Conservation (phyloP, 1,140 invertebrate species). For the Heliconius hermathena region DNA sequence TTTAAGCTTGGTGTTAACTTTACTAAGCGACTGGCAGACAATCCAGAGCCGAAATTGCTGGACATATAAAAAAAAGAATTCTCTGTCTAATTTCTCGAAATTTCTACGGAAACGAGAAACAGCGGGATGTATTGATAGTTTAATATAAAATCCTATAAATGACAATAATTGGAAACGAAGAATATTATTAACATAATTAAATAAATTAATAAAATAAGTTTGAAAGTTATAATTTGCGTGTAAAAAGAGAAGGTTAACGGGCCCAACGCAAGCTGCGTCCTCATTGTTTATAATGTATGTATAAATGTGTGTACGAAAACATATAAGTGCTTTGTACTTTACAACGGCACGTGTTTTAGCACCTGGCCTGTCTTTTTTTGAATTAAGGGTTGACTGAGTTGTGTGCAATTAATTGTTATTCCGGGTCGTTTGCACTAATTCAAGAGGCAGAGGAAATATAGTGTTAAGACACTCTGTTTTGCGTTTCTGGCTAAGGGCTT, state of each 20-base stretch:
- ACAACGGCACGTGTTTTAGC: slow-evolving; percentile 33
- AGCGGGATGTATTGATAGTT: no score
- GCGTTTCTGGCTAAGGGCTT: no score
- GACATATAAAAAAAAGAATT: no score
- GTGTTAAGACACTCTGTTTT: no score
- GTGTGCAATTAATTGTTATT: slow-evolving; percentile 17
- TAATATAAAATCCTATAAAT: no score
- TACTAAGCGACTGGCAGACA: no score
- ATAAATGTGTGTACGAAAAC: slow-evolving; percentile 14
- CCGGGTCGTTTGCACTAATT: background rate
- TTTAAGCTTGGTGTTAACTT: no score
- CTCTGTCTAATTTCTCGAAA: no score
- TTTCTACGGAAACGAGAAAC: no score
- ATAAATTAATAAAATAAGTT: background rate
- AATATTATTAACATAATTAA: background rate
- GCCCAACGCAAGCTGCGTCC: slow-evolving; percentile 36
- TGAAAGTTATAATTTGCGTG: slow-evolving; percentile 6
- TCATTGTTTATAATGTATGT: slow-evolving; percentile 37
- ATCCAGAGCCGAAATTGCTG: no score
- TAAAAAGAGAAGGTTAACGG: slow-evolving; percentile 30
- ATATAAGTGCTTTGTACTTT: slow-evolving; percentile 32
- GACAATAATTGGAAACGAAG: background rate
- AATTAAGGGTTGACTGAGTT: slow-evolving; percentile 25
- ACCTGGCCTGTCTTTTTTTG: slow-evolving; percentile 40
- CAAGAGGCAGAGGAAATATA: no score